These are phyloP conservation scores for Cotesia typhae DNA, from an alignment of 1,140 invertebrate species.

Conservation along the genomic window DNA sequence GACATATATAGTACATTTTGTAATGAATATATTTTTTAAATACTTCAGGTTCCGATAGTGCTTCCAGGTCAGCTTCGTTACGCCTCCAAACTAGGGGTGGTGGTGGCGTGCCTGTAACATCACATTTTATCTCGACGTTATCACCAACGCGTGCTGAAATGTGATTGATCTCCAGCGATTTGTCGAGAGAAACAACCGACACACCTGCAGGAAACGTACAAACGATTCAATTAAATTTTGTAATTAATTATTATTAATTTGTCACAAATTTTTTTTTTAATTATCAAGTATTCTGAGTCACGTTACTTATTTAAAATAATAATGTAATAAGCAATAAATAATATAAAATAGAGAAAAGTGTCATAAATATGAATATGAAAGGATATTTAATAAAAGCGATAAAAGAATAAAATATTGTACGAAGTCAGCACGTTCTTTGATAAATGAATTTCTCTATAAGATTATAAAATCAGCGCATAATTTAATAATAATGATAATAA, in stretches of 20 bases:
- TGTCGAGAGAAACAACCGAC: slow-evolving; percentile 77
- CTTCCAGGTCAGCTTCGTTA: slow-evolving; percentile 73
- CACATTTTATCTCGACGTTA: slow-evolving; percentile 84
- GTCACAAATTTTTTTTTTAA: too few relatives aligned
- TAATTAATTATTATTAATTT: slow-evolving; percentile 15
- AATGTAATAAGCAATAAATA: too few relatives aligned
- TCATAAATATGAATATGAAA: too few relatives aligned
- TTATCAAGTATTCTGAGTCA: too few relatives aligned
- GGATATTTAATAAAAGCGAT: too few relatives aligned
- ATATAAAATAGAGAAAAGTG: too few relatives aligned
- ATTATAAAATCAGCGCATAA: background rate
- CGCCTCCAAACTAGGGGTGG: slow-evolving; percentile 79
- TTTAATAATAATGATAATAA: background rate
- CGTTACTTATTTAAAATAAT: too few relatives aligned
- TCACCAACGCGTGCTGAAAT: slow-evolving; percentile 76
- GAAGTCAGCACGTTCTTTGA: too few relatives aligned
- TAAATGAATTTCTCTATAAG: background rate
- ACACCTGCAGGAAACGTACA: slow-evolving; percentile 67
- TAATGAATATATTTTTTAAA: background rate
- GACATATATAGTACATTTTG: too few relatives aligned
- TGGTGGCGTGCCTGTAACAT: slow-evolving; percentile 75
- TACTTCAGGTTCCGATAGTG: slow-evolving; percentile 72
- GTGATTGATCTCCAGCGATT: slow-evolving; percentile 77
- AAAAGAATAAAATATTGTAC: too few relatives aligned
- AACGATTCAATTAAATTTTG: background rate